phyloP scores from a whole-genome alignment of 1,140 invertebrate species.

The Helicoverpa armigera region DNA sequence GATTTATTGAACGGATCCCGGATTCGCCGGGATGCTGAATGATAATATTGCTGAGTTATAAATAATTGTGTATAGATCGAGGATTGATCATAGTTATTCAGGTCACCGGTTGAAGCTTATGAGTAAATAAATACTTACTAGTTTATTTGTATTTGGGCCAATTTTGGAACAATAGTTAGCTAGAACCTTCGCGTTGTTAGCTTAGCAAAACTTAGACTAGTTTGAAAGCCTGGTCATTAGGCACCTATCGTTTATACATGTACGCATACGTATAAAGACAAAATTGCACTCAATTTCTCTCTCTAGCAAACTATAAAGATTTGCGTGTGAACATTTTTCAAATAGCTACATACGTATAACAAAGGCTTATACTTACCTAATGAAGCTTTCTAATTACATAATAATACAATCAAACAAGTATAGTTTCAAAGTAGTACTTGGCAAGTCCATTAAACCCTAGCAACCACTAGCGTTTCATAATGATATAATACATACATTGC shows the following conservation, averaged over 20 bases:
- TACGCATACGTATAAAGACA: too few relatives aligned
- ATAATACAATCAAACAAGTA: too few relatives aligned
- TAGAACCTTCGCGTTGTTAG: background rate
- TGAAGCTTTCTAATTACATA: too few relatives aligned
- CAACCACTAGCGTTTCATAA: background rate
- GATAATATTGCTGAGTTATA: constrained; percentile 52
- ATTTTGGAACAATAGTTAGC: background rate
- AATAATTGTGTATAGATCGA: constrained; percentile 22
- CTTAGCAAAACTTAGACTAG: too few relatives aligned
- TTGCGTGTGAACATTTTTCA: too few relatives aligned
- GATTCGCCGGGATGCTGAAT: constrained; percentile 63
- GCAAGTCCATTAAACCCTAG: background rate
- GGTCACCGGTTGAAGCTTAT: background rate
- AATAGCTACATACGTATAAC: too few relatives aligned
- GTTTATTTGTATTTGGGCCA: background rate
- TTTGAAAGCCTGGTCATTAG: too few relatives aligned
- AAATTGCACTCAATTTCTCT: too few relatives aligned
- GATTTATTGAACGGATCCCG: constrained; percentile 65
- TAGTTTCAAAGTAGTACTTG: background rate
- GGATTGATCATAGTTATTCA: constrained; percentile 4
- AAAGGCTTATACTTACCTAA: too few relatives aligned
- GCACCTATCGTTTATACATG: too few relatives aligned
- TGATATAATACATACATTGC: constrained; percentile 1
- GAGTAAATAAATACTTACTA: background rate
- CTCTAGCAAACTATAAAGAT: too few relatives aligned